Percentiles rank a stretch among this genome's conserved stretches.
Conservation (phyloP, 2,888 invertebrate genomes). For the Drosophila ezoana region DNA sequence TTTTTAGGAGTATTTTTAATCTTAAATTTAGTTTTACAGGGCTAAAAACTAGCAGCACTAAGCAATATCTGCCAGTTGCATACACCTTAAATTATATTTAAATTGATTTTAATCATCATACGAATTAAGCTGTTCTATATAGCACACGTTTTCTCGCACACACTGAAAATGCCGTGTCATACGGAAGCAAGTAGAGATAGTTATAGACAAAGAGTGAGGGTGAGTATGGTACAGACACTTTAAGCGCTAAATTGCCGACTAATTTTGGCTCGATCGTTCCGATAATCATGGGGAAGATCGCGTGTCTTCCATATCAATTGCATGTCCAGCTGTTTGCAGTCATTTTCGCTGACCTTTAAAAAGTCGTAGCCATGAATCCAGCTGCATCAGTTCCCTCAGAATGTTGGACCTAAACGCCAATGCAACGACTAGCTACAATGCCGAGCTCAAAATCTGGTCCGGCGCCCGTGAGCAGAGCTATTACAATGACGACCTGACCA, state of each 20-base stretch:
- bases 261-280: conserved; percentile 40
- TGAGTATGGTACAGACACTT: conserved; percentile 38
- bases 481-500: conserved; percentile 67
- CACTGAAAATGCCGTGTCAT: neutral
- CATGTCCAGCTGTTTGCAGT: conserved; percentile 30
- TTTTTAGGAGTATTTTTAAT: neutral
- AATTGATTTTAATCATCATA: neutral
- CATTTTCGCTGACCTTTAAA: conserved; percentile 42
- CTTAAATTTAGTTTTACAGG: too few species aligned
- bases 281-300: conserved; percentile 36
- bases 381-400: conserved; percentile 34
- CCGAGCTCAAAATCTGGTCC: conserved; percentile 58
- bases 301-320: conserved; percentile 27
- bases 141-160: neutral
- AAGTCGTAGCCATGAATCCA: conserved; percentile 9
- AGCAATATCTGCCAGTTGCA: neutral
- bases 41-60: neutral
- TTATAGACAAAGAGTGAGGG: neutral
- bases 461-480: conserved; percentile 45
- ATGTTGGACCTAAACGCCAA: conserved; percentile 59
- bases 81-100: neutral
- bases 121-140: neutral
- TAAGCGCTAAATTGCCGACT: conserved; percentile 59
- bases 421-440: conserved; percentile 51
- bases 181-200: neutral